Conservation (phyloP, 2,888 invertebrate species). For the Sericinus montela region DNA sequence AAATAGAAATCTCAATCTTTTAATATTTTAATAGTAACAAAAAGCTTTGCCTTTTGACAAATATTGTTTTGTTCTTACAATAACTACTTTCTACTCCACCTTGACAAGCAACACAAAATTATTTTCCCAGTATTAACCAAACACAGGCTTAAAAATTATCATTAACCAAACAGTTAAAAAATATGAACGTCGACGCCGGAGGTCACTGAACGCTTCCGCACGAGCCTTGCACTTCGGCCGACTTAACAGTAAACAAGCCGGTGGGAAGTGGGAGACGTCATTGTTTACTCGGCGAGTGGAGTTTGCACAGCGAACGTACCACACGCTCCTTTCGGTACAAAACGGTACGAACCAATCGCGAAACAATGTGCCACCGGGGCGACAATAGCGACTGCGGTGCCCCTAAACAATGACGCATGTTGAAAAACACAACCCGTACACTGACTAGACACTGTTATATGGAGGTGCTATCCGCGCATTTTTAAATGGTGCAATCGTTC, state of each 20-base stretch:
- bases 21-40: no score
- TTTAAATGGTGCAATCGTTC: no score
- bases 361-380: not conserved
- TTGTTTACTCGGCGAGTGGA: slow-evolving; percentile 11
- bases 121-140: no score
- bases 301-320: slow-evolving; percentile 8
- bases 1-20: no score
- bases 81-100: no score
- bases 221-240: not conserved
- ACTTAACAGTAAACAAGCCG: not conserved
- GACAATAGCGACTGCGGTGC: not conserved
- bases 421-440: not conserved
- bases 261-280: slow-evolving; percentile 4
- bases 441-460: no score
- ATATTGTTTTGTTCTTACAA: no score
- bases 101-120: no score
- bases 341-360: not conserved
- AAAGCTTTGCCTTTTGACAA: no score
- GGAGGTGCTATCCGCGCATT: no score
- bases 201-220: slow-evolving; percentile 1
- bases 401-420: not conserved
- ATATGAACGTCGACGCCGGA: not conserved
- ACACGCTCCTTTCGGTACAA: not conserved
- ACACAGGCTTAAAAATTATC: no score
- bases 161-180: no score